phyloP scores from a whole-genome alignment of 2,797 vertebrate species.

The Arnoldichthys spilopterus region DNA sequence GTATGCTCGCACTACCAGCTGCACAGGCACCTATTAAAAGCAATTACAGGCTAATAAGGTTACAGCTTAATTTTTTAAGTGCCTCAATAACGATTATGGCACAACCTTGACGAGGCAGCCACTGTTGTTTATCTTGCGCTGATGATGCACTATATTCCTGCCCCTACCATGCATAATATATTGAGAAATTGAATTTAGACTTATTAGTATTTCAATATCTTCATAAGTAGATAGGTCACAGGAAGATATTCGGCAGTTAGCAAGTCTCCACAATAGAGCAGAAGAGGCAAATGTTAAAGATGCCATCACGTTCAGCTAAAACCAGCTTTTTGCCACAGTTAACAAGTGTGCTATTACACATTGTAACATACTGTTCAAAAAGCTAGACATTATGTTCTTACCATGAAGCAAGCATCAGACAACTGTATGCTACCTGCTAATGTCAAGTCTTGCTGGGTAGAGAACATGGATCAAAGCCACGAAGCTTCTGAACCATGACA shows the following conservation, averaged over 20 bases:
- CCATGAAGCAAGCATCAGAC: neutral
- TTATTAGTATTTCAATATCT: conserved; percentile 46
- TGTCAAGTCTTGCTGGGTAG: neutral
- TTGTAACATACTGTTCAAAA: neutral
- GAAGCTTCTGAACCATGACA: neutral
- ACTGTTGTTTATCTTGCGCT: conserved; percentile 54
- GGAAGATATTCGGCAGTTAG: conserved; percentile 11
- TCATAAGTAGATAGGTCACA: conserved; percentile 17
- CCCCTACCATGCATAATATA: conserved; percentile 57
- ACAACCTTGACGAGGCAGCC: conserved; percentile 64
- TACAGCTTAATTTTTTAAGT: conserved; percentile 72
- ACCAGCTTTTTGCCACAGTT: neutral
- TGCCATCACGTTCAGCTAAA: neutral
- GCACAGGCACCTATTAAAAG: conserved; percentile 70
- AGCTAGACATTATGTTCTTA: neutral
- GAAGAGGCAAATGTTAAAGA: neutral
- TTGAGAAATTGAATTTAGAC: conserved; percentile 47
- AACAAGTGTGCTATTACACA: neutral
- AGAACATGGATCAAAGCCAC: neutral
- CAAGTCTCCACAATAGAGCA: neutral
- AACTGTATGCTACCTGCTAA: neutral
- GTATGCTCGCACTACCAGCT: conserved; percentile 62
- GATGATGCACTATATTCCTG: conserved; percentile 52
- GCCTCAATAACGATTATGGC: conserved; percentile 63
- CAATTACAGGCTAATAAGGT: conserved; percentile 74